These are phyloP conservation scores for Cercopithecus hamlyni DNA, from an alignment of 2,797 vertebrate genomes.

Conservation along the genomic window DNA sequence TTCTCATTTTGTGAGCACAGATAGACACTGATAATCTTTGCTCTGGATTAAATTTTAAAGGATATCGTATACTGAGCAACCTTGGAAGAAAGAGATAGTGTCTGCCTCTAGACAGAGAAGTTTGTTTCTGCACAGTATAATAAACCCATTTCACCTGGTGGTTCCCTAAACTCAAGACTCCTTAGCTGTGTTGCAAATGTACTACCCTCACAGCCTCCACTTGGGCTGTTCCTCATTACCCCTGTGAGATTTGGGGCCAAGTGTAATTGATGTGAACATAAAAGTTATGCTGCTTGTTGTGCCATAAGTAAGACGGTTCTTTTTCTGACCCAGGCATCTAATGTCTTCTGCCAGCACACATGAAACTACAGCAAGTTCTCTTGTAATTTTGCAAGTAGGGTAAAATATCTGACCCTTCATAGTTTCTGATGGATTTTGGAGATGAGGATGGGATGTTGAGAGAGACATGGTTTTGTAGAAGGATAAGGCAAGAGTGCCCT, in stretches of 20 bases:
- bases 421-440: background rate
- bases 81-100: background rate
- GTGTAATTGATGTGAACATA: background rate
- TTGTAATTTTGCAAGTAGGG: background rate
- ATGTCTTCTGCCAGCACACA: background rate
- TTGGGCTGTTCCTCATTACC: background rate
- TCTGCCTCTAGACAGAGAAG: background rate
- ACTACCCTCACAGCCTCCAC: background rate
- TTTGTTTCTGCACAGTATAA: background rate
- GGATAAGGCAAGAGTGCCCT: background rate
- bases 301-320: background rate
- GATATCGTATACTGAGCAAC: background rate
- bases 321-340: background rate
- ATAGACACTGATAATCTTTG: background rate
- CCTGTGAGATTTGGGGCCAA: background rate
- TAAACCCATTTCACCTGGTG: background rate
- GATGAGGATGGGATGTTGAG: background rate
- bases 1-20: background rate
- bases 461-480: background rate
- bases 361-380: background rate
- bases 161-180: background rate
- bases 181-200: background rate
- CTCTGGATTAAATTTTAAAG: background rate
- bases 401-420: background rate
- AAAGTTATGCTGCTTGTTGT: background rate